Percentiles rank a stretch among this genome's conserved stretches.
Conservation (phyloP, 1,140 invertebrate species). For the Drosophila parvula region DNA sequence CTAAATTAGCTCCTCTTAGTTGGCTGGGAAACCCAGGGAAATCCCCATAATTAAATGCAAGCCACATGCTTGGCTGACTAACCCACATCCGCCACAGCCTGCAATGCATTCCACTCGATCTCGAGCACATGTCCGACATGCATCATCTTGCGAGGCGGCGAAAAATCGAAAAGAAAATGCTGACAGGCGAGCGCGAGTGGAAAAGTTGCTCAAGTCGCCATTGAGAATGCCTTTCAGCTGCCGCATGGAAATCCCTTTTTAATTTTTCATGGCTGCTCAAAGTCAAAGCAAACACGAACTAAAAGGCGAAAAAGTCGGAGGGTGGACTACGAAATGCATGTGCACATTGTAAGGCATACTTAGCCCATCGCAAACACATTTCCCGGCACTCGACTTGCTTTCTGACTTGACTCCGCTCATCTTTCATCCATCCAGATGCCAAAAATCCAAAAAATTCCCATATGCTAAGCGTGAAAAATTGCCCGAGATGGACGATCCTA, state of each 20-base stretch:
- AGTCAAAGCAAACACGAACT: slow-evolving; percentile 67
- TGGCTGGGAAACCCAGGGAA: slow-evolving; percentile 3
- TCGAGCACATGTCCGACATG: slow-evolving; percentile 44
- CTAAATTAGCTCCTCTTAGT: slow-evolving; percentile 35
- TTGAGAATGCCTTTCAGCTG: slow-evolving; percentile 74
- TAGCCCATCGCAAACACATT: slow-evolving; percentile 76
- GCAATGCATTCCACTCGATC: slow-evolving; percentile 28
- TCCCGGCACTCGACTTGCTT: slow-evolving; percentile 46
- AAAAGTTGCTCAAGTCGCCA: slow-evolving; percentile 72
- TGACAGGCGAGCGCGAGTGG: slow-evolving; percentile 31
- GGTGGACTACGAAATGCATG: slow-evolving; percentile 41
- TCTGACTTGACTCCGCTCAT: slow-evolving; percentile 33
- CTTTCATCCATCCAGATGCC: slow-evolving; percentile 36
- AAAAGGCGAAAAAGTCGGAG: slow-evolving; percentile 26
- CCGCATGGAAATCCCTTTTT: slow-evolving; percentile 75
- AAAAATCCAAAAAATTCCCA: slow-evolving; percentile 64
- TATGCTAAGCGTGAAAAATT: slow-evolving; percentile 75
- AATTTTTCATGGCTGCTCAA: slow-evolving; percentile 76
- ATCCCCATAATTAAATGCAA: slow-evolving; percentile 51
- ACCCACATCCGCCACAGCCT: slow-evolving; percentile 24
- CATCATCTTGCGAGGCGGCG: slow-evolving; percentile 26
- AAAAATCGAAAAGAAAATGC: slow-evolving; percentile 42
- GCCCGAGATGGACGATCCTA: slow-evolving; percentile 47
- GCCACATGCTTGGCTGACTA: slow-evolving; percentile 50
- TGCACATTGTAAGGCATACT: slow-evolving; percentile 63